Conservation (phyloP, 1,140 invertebrate genomes). For the Chelonus insularis region DNA sequence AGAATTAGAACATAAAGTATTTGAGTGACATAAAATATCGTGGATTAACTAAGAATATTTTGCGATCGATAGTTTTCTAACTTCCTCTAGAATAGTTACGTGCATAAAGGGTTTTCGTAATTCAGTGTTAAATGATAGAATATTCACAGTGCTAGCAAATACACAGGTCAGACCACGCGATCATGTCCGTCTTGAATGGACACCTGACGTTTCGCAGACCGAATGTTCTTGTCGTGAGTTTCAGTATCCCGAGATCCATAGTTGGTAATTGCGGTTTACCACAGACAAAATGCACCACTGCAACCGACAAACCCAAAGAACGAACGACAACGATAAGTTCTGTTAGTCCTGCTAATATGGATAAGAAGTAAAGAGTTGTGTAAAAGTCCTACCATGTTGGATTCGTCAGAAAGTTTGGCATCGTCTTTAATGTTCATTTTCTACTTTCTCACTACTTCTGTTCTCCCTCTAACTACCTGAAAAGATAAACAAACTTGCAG, state of each 20-base stretch:
- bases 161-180: conserved; percentile 9
- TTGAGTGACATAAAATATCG: too few relatives aligned
- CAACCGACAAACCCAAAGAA: conserved; percentile 5
- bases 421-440: background rate
- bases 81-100: too few relatives aligned
- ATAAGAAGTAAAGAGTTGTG: background rate
- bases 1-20: too few relatives aligned
- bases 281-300: conserved; percentile 37
- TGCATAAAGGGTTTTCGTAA: too few relatives aligned
- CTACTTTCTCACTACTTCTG: background rate
- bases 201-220: conserved; percentile 47
- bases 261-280: conserved; percentile 55
- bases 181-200: conserved; percentile 8
- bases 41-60: too few relatives aligned
- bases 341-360: background rate
- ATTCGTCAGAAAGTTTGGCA: background rate
- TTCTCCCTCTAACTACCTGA: background rate
- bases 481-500: conserved; percentile 14
- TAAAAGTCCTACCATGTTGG: background rate
- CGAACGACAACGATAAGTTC: background rate
- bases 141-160: background rate
- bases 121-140: background rate
- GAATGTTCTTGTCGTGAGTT: conserved; percentile 41
- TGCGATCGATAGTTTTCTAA: too few relatives aligned
- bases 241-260: conserved; percentile 31